Conservation (phyloP, 2,113 vertebrate species). For the Semnopithecus entellus region DNA sequence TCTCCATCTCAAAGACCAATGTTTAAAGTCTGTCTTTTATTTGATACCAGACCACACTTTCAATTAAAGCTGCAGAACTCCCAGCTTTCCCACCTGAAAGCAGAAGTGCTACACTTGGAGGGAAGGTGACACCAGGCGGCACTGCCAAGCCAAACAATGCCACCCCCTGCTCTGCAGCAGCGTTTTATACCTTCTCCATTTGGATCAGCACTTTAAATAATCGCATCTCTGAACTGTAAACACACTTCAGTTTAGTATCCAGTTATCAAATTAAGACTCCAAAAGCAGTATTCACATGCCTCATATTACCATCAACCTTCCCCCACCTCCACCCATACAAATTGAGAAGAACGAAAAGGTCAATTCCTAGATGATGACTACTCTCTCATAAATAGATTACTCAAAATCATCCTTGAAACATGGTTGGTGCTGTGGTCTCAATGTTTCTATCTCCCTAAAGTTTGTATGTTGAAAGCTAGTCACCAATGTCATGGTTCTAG, state of each 20-base stretch:
- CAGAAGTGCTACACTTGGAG: background rate
- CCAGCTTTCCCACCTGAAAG: slow-evolving; percentile 64
- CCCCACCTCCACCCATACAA: background rate
- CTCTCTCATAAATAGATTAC: background rate
- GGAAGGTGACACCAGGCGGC: slow-evolving; percentile 39
- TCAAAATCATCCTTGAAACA: background rate
- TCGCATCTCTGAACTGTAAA: background rate
- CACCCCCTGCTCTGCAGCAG: background rate
- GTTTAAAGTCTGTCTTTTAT: slow-evolving; percentile 41
- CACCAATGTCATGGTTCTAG: background rate
- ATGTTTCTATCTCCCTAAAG: background rate
- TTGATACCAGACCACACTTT: slow-evolving; percentile 51
- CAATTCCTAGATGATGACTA: background rate
- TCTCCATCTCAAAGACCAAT: slow-evolving; percentile 9
- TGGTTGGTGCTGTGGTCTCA: background rate
- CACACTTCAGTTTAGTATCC: background rate
- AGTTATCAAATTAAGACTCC: background rate
- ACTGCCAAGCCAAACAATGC: slow-evolving; percentile 30
- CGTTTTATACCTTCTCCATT: background rate
- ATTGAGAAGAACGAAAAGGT: background rate
- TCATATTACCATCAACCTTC: background rate
- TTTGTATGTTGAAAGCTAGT: background rate
- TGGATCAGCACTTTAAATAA: background rate
- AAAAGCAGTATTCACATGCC: background rate
- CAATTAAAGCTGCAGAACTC: background rate